Evolutionary conservation across 2,113 vertebrate genomes (phyloP), one percentile per base, ranked within the genome.

Genomic region (Spermophilus dauricus): DNA sequence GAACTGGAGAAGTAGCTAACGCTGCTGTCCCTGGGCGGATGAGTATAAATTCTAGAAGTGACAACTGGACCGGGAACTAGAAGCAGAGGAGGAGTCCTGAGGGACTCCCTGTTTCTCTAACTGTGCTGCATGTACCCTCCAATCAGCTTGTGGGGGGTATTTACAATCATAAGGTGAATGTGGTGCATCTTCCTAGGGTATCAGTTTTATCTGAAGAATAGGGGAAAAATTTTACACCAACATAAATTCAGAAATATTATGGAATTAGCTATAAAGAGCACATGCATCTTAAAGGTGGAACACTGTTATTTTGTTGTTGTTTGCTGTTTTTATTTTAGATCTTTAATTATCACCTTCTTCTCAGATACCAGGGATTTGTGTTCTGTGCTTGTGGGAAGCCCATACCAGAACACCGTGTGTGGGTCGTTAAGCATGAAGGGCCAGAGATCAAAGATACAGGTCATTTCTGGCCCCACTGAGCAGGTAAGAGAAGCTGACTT

Each of bases 51-150:
- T n/a, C 45, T 26, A 67, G 18, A n/a, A 37, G 63, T 32, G 14
- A 53, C 45, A 73, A 8, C 30, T 14, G 4, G 58, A 16, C 32
- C 13, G 53, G n/a, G 34, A 26, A 6, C 42, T n/a, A 69, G 73
- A 51, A 84, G 86, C 39, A 39, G 83, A 18, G 37, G 58, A 42
- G n/a, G 16, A 12, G 28, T 80, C 53, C 84, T 4, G 30, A 58
- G 75, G 61, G 56, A 10, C 34, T 34, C n/a, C 37, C 10, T 10
- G 8, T 53, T 86, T 89, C 39, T 58, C 39, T 63, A 16, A 45
- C 13, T 34, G 17, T 2, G 12, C 48, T 39, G 0, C 30, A 4
- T 1, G 18, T 4, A 12, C 51, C n/a, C 16, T 75, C 32, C 2
- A 0, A 9, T 30, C 16, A 14, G 18, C 11, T n/a, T 69, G 17